Conservation (phyloP, 2,888 invertebrate species). For the Cantharis rufa region DNA sequence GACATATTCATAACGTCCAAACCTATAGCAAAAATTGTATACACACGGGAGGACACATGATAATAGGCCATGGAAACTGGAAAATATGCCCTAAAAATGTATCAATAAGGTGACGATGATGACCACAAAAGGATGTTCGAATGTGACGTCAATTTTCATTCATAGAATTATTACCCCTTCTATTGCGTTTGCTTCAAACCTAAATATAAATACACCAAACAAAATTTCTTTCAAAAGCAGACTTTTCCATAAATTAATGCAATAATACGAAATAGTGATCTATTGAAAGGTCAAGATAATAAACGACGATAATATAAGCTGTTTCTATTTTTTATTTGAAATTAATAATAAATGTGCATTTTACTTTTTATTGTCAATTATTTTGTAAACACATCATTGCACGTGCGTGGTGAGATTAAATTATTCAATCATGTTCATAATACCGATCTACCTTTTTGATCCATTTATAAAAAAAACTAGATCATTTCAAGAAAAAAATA, state of each 20-base stretch:
- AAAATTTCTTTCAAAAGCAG: background rate
- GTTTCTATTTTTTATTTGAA: background rate
- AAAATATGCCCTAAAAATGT: constrained; percentile 5
- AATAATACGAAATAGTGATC: background rate
- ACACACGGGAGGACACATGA: background rate
- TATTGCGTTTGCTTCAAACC: constrained; percentile 10
- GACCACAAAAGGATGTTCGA: constrained; percentile 27
- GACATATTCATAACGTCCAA: too few relatives aligned
- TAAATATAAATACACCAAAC: constrained; percentile 19
- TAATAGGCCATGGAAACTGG: constrained; percentile 11
- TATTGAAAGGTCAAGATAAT: background rate
- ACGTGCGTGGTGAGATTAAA: background rate
- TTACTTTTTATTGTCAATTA: background rate
- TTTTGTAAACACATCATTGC: background rate
- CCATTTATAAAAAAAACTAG: background rate
- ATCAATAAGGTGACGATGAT: constrained; percentile 11
- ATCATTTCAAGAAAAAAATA: background rate
- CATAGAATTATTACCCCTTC: constrained; percentile 24
- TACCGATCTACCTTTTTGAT: background rate
- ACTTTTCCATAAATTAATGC: background rate
- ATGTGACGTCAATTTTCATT: constrained; percentile 31
- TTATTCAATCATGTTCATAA: background rate
- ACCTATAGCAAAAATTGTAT: too few relatives aligned
- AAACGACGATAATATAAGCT: background rate
- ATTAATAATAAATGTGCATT: background rate